These are phyloP conservation scores for Atherinosoma microstoma DNA, from an alignment of 2,797 vertebrate genomes.

Conservation along the genomic window DNA sequence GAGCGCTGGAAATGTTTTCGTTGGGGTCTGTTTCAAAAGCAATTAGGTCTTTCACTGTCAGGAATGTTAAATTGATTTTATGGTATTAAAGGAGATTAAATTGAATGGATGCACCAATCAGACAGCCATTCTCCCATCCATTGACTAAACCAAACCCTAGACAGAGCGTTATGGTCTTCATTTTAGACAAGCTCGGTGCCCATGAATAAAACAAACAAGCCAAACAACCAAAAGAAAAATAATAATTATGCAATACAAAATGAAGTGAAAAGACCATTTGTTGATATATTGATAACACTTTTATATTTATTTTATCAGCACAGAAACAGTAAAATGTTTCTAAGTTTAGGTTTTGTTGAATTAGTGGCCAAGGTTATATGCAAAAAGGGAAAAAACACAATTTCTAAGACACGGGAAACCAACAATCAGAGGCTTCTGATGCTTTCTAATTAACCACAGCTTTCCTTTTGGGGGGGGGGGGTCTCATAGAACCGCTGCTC, in stretches of 20 bases:
- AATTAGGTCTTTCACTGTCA: conserved; percentile 20
- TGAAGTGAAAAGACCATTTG: not conserved
- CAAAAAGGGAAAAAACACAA: too few species aligned
- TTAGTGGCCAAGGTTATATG: too few species aligned
- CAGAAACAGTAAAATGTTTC: too few species aligned
- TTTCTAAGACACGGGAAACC: too few species aligned
- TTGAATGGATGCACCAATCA: conserved; percentile 1
- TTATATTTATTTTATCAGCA: not conserved
- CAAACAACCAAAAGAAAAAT: not conserved
- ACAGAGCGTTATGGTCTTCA: not conserved
- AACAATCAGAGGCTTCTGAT: too few species aligned
- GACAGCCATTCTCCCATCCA: not conserved
- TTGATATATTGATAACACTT: not conserved
- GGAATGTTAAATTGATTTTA: conserved; percentile 35
- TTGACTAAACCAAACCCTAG: not conserved
- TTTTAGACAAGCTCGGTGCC: not conserved
- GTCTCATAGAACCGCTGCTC: too few species aligned
- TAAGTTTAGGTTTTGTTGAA: too few species aligned
- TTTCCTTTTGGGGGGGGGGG: too few species aligned
- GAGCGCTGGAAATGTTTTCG: conserved; percentile 51
- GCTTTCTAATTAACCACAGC: too few species aligned
- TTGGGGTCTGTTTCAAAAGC: conserved; percentile 27
- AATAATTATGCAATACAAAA: not conserved
- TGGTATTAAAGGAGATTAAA: conserved; percentile 34
- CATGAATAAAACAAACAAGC: not conserved